Evolutionary conservation across 1,140 invertebrate genomes (phyloP), one percentile per base, ranked within the genome.

Genomic region (Pararge aegeria): DNA sequence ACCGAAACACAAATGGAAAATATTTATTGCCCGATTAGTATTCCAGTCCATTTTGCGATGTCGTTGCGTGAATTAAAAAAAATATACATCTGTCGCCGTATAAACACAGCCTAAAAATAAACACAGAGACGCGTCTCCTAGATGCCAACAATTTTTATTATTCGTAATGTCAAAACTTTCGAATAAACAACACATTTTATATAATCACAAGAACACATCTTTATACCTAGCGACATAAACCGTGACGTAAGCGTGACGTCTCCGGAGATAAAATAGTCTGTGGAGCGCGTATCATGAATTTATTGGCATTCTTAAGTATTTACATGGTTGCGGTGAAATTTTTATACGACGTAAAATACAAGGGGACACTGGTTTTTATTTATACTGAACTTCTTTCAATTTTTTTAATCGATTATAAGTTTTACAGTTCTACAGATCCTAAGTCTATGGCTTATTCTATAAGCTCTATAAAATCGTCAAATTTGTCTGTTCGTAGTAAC

Each of bases 61-160:
- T n/a, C n/a, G n/a, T n/a, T n/a, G n/a, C n/a, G n/a, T n/a, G 30
- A 34, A 34, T 46, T 21, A n/a, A 21, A 46, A 20, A 20, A n/a
- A 1, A 7, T 24, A 20, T 12, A 46, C 24, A 6, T 38, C 15
- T 12, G 15, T 0, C 49, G 57, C 16, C 57, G 53, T 60, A 7
- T 59, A 59, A 52, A 37, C 18, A 5, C 18, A 9, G n/a, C 50
- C 30, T 60, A 53, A 53, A 30, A 42, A 34, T 60, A 60, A 24
- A 46, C 15, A 13, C n/a, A 49, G 51, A 60, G 57, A 46, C 57
- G 40, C 56, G 40, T 40, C 58, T 37, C 27, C 6, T 7, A 38
- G 66, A 54, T 76, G 79, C 79, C 75, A 82, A 80, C 68, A 70
- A 76, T 80, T 80, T 82, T 79, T 79, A 78, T 79, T 64, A 69